phyloP scores from a whole-genome alignment of 2,113 vertebrate species.

The Talpa occidentalis region DNA sequence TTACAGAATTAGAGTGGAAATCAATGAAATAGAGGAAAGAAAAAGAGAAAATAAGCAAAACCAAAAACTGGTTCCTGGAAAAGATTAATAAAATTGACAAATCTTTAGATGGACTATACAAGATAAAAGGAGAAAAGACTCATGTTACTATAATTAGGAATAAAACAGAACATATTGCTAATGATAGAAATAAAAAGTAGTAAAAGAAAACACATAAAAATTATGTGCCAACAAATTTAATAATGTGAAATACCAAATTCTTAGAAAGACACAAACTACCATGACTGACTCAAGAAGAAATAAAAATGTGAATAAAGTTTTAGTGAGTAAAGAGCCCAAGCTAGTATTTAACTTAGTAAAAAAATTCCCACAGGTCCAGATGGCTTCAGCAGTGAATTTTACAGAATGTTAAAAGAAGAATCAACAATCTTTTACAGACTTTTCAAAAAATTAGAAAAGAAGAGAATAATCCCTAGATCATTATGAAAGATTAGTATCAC shows the following conservation, averaged over 20 bases:
- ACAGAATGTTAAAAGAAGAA: slow-evolving; percentile 46
- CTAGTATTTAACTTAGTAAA: not conserved
- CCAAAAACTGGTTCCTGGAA: not conserved
- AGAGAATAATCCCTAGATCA: not conserved
- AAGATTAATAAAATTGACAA: not conserved
- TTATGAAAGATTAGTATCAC: not conserved
- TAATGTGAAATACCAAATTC: not conserved
- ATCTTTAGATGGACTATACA: not conserved
- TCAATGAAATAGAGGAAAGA: not conserved
- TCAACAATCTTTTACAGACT: not conserved
- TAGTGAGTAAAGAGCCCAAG: not conserved
- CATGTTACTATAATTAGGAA: not conserved
- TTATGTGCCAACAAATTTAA: not conserved
- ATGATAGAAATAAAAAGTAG: not conserved
- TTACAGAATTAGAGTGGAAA: not conserved
- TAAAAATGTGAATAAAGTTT: not conserved
- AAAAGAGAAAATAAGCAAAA: not conserved
- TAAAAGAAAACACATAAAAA: not conserved
- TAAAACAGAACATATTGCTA: not conserved
- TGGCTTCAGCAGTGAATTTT: not conserved
- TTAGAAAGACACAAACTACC: slow-evolving; percentile 11
- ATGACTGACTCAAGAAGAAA: slow-evolving; percentile 14
- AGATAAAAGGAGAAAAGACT: not conserved
- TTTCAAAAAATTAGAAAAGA: not conserved
- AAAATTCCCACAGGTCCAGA: not conserved